Conservation (phyloP, 2,113 vertebrate genomes). For the Labeo rohita region DNA sequence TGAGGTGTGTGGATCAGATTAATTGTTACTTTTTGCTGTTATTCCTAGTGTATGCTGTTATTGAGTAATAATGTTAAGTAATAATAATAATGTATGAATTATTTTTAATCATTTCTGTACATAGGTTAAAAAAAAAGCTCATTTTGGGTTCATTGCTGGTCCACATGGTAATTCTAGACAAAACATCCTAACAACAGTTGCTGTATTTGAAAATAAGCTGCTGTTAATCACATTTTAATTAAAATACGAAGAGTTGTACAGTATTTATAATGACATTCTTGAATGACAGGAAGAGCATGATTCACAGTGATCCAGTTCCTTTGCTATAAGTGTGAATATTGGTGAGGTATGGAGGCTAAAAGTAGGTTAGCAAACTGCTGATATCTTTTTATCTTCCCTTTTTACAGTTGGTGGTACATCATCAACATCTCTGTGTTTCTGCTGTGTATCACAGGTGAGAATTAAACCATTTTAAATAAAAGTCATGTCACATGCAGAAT, state of each 20-base stretch:
- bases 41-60: too few relatives aligned
- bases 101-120: too few relatives aligned
- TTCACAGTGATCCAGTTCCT: neutral
- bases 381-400: neutral
- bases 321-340: neutral
- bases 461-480: neutral
- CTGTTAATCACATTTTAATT: neutral
- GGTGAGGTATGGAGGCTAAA: neutral
- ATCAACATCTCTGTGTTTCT: neutral
- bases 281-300: neutral
- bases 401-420: neutral
- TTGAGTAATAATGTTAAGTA: too few relatives aligned
- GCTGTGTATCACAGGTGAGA: neutral
- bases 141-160: too few relatives aligned
- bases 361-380: neutral
- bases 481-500: neutral
- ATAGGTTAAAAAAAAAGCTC: too few relatives aligned
- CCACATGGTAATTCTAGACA: neutral
- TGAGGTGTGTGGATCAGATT: neutral
- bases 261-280: neutral
- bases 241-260: neutral
- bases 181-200: neutral
- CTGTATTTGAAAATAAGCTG: neutral
- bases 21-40: neutral
- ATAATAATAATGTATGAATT: too few relatives aligned